These are phyloP conservation scores for Ictalurus punctatus DNA, from an alignment of 2,113 vertebrate species.

Conservation along the genomic window DNA sequence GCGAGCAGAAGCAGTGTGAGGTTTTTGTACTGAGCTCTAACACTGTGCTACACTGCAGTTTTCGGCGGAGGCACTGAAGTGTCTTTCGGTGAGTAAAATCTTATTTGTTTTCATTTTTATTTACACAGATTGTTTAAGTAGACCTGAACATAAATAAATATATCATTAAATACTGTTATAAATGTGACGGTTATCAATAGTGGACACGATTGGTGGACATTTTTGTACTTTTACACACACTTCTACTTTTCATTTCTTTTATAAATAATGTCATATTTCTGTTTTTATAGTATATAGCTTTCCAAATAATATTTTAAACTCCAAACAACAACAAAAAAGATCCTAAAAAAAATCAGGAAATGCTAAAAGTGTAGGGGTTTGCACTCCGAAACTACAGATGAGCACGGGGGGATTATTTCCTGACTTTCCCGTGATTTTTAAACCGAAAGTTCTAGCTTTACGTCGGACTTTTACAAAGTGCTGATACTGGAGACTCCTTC, in stretches of 20 bases:
- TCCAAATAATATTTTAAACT: neutral
- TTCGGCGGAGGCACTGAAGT: slow-evolving; percentile 29
- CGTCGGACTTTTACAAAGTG: no score
- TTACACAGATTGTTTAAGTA: neutral
- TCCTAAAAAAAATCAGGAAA: neutral
- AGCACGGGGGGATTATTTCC: neutral
- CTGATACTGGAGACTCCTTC: no score
- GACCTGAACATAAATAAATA: neutral
- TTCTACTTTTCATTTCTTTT: neutral
- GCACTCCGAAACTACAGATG: neutral
- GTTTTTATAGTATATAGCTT: neutral
- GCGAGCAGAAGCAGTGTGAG: slow-evolving; percentile 18
- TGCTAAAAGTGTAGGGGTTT: neutral
- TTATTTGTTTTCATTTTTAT: neutral
- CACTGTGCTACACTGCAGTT: neutral
- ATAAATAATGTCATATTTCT: neutral
- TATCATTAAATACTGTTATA: neutral
- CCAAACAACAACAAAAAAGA: neutral
- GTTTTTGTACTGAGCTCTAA: slow-evolving; percentile 35
- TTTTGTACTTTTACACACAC: neutral
- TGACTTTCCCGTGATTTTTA: no score
- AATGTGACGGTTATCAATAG: neutral
- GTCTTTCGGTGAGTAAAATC: neutral
- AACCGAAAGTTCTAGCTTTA: no score
- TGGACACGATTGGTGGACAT: neutral